Base-by-base conservation (phyloP, 2,888 invertebrate genomes). In the Drosophila kuntzei region DNA sequence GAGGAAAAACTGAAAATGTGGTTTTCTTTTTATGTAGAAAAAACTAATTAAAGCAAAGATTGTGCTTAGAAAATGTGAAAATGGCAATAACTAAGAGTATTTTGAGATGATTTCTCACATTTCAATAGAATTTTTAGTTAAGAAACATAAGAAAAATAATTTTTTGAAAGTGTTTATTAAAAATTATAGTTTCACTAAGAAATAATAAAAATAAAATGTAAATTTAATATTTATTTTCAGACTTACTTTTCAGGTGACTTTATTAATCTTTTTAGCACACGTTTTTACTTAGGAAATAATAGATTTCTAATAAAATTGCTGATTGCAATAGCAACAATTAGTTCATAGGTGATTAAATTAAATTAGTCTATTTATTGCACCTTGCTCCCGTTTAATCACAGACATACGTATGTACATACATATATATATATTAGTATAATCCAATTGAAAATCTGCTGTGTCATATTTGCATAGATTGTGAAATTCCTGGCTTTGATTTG, bases 391-490 rank as follows among this genome's bases (percentile, higher is more conserved):
- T 32, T 14, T 32, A 54, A 43, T 32, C 49, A 29, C 12, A 7
- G 1, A 29, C 7, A 27, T 25, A 27, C 12, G 18, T 14, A 29
- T 14, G 11, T 2, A 29, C 7, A 27, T 25, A 27, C 12, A 27
- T 14, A 29, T 14, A n/a, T 16, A 20, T 41, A 29, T 36, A 55
- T n/a, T 44, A 34, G 41, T 41, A 36, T 53, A 60, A 36, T 55
- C 46, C 37, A 12, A 43, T 27, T 39, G 9, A 2, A 25, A 72
- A 61, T 44, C 43, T 37, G 55, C 46, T 22, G 61, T 16, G 61
- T 59, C 73, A 47, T 50, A 76, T 76, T 71, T 76, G 63, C 76
- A 76, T 61, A 74, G 77, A 77, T 76, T 76, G 76, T 61, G 77
- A 77, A 76, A 77, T 77, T 49, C 60, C 18, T 55, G 53, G 18